A percentile compares a stretch with the other conserved stretches of the same genome.
phyloP scores from a whole-genome alignment of 2,797 vertebrate genomes.

The Siniperca scherzeri region DNA sequence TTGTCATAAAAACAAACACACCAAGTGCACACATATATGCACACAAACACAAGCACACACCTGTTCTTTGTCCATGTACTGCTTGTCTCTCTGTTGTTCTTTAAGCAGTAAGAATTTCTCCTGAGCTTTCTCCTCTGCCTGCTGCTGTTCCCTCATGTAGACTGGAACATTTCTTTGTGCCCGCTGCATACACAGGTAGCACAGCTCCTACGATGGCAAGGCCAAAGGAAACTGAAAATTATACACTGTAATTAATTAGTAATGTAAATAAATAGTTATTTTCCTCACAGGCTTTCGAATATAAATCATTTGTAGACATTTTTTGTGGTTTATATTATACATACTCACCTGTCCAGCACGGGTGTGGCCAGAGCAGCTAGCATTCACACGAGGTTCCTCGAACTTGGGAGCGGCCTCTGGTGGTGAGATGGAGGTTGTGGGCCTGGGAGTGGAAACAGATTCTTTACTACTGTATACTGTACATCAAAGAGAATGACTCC shows the following conservation, averaged over 20 bases:
- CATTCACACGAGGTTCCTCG: conserved; percentile 22
- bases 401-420: conserved; percentile 33
- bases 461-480: background rate
- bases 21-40: background rate
- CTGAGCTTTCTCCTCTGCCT: conserved; percentile 79
- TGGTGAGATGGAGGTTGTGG: conserved; percentile 11
- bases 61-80: conserved; percentile 79
- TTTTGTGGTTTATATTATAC: background rate
- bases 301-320: background rate
- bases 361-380: conserved; percentile 80
- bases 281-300: background rate
- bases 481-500: background rate
- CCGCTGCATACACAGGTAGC: conserved; percentile 89
- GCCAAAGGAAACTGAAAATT: background rate
- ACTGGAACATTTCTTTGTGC: conserved; percentile 81
- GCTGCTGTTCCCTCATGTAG: conserved; percentile 75
- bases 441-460: conserved; percentile 43
- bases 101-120: conserved; percentile 81
- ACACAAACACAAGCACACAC: conserved; percentile 60
- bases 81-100: conserved; percentile 80
- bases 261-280: background rate
- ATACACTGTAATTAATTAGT: background rate
- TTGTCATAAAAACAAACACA: background rate
- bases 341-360: conserved; percentile 87
- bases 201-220: conserved; percentile 84